Base-by-base conservation (phyloP, 2,888 invertebrate species). In the Tuberolachnus salignus region DNA sequence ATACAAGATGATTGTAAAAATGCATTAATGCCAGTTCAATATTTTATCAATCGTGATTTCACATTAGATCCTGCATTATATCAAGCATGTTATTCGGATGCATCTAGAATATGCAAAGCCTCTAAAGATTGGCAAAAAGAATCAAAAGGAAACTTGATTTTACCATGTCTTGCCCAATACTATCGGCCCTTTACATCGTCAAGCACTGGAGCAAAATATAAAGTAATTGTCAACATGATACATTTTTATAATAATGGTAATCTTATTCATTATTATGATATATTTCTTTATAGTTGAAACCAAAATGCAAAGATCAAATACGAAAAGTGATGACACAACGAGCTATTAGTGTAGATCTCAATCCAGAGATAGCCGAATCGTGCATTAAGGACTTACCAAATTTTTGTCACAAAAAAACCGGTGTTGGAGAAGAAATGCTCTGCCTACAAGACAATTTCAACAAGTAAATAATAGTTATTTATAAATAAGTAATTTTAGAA, bases 1-100 rank as follows among this genome's bases (percentile, higher is more conserved):
- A 98, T 98, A 97, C 92, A 90, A 1, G 90, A 90, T 80, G 91
- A 92, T 19, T 99, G 99, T 87, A 95, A 97, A 87, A 90, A 92
- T 82, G 93, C 95, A 11, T 88, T 99, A 61, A 88, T 98, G 81
- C 95, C 98, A 86, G 95, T 99, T 84, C 97, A 99, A 85, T 99
- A 97, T 86, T 99, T 99, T 86, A 91, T 98, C 81, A 94, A 96
- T 0, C 90, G 99, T 83, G 95, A 98, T 86, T 99, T 95, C 85
- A 95, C 94, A 84, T 87, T 97, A 66, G 97, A 97, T 86, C 93
- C 95, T 0, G 92, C 92, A 83, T 87, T 99, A 61, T 98, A 94
- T 85, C 90, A 91, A 84, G 91, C 92, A 46, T 99, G 98, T 85
- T 92, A 91, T 83, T 89, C 90, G 82, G 97, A 98, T 87, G 97